Evolutionary conservation across 2,797 vertebrate genomes (phyloP).

Genomic region (Bradypus variegatus): DNA sequence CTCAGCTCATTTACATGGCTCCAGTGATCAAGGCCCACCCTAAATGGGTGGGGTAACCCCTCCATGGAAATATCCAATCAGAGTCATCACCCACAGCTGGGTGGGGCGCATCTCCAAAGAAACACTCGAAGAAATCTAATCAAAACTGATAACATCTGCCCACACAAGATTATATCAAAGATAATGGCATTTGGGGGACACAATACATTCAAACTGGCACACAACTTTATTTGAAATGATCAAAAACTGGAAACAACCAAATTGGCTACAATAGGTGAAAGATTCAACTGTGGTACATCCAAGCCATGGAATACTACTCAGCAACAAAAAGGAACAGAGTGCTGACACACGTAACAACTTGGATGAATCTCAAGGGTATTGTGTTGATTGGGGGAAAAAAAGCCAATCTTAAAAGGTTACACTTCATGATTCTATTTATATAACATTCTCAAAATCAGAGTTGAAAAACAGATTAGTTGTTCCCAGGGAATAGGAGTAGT

Average conservation of each 20-base stretch:
- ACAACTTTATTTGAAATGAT: background rate
- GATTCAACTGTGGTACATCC: background rate
- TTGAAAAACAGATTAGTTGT: background rate
- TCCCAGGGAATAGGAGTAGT: background rate
- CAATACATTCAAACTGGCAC: too few species aligned
- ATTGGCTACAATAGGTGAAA: background rate
- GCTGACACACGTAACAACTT: background rate
- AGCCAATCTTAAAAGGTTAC: background rate
- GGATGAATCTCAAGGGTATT: background rate
- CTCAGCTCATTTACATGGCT: too few species aligned
- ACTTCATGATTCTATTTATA: background rate
- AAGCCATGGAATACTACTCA: background rate
- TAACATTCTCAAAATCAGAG: background rate
- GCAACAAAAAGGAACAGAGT: background rate
- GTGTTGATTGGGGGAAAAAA: background rate
- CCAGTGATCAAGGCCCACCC: too few species aligned
- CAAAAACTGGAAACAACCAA: background rate
- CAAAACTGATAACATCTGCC: too few species aligned
- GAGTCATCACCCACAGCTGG: too few species aligned
- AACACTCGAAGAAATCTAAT: too few species aligned
- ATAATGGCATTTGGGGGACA: too few species aligned
- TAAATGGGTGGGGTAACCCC: too few species aligned
- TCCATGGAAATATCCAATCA: too few species aligned
- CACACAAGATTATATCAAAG: too few species aligned
- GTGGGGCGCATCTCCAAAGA: too few species aligned